Percentiles rank a stretch among this genome's conserved stretches.
Evolutionary conservation across 1,140 invertebrate genomes (phyloP).

Genomic region (Pogonomyrmex californicus): DNA sequence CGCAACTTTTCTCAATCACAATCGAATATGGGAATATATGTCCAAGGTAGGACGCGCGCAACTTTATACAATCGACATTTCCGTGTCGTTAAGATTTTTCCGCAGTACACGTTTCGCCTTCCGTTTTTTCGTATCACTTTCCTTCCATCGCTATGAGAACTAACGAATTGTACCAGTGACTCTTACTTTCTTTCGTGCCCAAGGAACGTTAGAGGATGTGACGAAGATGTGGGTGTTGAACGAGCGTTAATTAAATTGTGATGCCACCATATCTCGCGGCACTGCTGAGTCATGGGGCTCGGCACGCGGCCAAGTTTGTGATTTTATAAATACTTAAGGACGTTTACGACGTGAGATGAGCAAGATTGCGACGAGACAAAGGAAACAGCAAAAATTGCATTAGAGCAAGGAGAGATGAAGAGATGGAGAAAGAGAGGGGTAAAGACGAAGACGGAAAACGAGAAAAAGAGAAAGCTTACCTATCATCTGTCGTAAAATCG

Average conservation of each 20-base stretch:
- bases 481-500: conserved; percentile 82
- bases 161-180: conserved; percentile 42
- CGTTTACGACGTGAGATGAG: conserved; percentile 77
- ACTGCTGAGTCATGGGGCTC: conserved; percentile 86
- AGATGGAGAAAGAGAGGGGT: background rate
- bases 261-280: conserved; percentile 87
- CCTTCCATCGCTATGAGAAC: conserved; percentile 45
- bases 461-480: conserved; percentile 73
- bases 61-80: conserved; percentile 53
- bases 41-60: conserved; percentile 29
- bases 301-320: conserved; percentile 86
- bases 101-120: conserved; percentile 31
- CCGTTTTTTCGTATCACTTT: conserved; percentile 54
- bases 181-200: conserved; percentile 52
- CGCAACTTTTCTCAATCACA: conserved; percentile 22
- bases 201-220: conserved; percentile 66
- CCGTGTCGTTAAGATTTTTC: conserved; percentile 49
- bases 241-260: conserved; percentile 87
- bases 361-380: conserved; percentile 30
- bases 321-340: conserved; percentile 87
- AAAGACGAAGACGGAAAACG: background rate
- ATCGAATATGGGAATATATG: conserved; percentile 42
- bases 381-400: conserved; percentile 56
- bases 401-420: conserved; percentile 9
- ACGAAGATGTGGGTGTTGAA: conserved; percentile 80